These are phyloP conservation scores for Xyliphius kryptos DNA, from an alignment of 2,113 vertebrate genomes.

Conservation along the genomic window DNA sequence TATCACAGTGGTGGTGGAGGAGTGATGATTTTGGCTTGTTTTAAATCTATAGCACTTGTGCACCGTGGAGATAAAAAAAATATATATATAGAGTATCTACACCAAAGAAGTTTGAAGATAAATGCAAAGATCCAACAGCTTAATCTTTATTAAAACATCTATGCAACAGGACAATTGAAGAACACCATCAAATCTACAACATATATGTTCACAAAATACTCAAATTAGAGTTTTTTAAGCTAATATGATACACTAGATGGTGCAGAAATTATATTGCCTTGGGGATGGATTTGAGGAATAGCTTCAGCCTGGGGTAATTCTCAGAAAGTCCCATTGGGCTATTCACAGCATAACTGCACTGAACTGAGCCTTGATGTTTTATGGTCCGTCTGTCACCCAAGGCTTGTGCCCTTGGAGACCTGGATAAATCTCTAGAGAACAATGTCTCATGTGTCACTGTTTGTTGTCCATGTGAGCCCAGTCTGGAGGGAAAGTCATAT, in stretches of 20 bases:
- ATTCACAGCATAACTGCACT: neutral
- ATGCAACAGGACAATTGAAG: no score
- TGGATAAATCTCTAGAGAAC: neutral
- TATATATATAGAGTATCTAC: no score
- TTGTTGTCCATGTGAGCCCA: neutral
- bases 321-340: slow-evolving; percentile 2
- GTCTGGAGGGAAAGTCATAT: slow-evolving; percentile 14
- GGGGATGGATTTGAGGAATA: neutral
- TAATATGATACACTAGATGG: neutral
- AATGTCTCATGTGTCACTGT: slow-evolving; percentile 15
- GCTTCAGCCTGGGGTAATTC: slow-evolving; percentile 2
- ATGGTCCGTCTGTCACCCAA: slow-evolving; percentile 15
- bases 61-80: no score
- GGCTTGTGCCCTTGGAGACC: slow-evolving; percentile 11
- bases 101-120: no score
- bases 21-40: no score
- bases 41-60: no score
- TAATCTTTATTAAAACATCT: no score
- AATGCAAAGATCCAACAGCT: no score
- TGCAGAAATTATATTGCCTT: neutral
- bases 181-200: no score
- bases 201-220: neutral
- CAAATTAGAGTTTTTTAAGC: neutral
- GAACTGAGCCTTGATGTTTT: slow-evolving; percentile 12
- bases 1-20: no score